Base-by-base conservation (phyloP, 2,797 vertebrate species). In the Syndactyla subalaris region DNA sequence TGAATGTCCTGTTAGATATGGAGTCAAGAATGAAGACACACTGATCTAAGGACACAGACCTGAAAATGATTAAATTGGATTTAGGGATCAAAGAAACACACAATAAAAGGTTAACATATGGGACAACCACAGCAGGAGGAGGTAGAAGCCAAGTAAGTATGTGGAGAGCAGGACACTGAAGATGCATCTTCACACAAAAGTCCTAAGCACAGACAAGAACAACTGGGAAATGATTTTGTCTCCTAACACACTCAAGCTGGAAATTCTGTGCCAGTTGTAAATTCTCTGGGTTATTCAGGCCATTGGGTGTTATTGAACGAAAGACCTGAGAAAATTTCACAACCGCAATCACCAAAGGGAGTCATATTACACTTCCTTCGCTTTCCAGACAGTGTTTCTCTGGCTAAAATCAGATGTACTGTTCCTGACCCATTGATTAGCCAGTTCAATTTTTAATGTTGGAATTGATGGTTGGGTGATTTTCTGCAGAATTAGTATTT, bases 1-100 rank as follows among this genome's bases (percentile, higher is more conserved):
- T 94, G 39, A 89, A 89, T 72, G 41, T 93, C 66, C 81, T 75
- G 5, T 87, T 72, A 87, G 74, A 67, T 78, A 88, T 5, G 12
- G 54, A 87, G 20, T 89, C 67, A 81, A 71, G 77, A 87, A 68
- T 52, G 49, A 87, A 94, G 58, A 54, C 57, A 30, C 70, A 89
- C 17, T 93, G 88, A 85, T 81, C 71, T 82, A 82, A 5, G 0
- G 49, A 85, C 81, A 46, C 52, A 46, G 46, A 26, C 79, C 49
- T 61, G 38, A 85, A 82, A 82, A 89, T 54, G 46, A 93, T 68
- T 75, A 94, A 78, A 85, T 71, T 23, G 2, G 19, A 82, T 75
- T 93, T 59, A 89, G 34, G 62, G 45, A 81, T 85, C 75, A 94
- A 85, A 78, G 74, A 75, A 72, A 34, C 23, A 75, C 29, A 17